Conservation (phyloP, 1,140 invertebrate species). For the Uloborus diversus region DNA sequence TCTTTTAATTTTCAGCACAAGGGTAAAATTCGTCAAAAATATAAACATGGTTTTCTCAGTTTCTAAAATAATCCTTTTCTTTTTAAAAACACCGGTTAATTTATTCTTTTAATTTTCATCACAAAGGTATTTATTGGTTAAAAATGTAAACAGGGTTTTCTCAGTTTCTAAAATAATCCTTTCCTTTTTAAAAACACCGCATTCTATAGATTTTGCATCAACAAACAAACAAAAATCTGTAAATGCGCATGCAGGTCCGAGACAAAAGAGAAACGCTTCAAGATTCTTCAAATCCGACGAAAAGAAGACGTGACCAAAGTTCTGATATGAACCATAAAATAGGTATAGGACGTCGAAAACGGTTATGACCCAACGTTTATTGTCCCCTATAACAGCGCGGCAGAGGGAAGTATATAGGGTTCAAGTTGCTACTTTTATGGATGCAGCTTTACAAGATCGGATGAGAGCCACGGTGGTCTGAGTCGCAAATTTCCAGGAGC, state of each 20-base stretch:
- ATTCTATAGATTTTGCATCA: too few species aligned
- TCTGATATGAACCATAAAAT: constrained; percentile 53
- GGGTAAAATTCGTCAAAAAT: too few species aligned
- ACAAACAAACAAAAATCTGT: too few species aligned
- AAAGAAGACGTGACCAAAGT: constrained; percentile 37
- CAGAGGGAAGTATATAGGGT: constrained; percentile 47
- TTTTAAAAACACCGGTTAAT: too few species aligned
- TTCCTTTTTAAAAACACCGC: too few species aligned
- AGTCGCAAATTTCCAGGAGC: constrained; percentile 5
- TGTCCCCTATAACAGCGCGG: constrained; percentile 38
- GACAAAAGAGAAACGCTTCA: neutral
- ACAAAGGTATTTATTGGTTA: too few species aligned
- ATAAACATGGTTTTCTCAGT: too few species aligned
- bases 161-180: too few species aligned
- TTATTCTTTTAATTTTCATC: too few species aligned
- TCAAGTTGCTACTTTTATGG: constrained; percentile 49
- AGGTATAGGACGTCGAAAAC: constrained; percentile 53
- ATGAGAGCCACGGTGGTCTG: neutral
- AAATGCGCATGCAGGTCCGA: neutral
- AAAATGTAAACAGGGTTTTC: too few species aligned
- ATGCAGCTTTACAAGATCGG: constrained; percentile 22
- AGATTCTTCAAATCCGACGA: constrained; percentile 33
- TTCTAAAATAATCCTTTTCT: too few species aligned
- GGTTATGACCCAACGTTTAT: constrained; percentile 52
- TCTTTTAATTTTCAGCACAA: too few species aligned